phyloP scores from a whole-genome alignment of 2,113 vertebrate species.

The Trichomycterus rosablanca region DNA sequence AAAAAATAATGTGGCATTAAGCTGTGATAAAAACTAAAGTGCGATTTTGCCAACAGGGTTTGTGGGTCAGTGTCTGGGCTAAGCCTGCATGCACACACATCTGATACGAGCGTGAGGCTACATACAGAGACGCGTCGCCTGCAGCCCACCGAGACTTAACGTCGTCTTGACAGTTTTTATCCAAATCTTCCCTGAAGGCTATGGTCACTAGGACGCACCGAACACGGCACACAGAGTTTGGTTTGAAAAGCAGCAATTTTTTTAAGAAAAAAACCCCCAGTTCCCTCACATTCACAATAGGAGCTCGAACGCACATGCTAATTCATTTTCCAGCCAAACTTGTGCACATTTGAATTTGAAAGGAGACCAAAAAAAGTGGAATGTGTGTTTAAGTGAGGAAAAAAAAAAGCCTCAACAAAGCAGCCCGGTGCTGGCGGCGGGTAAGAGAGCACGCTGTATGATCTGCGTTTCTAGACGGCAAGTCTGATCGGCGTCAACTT shows the following conservation, averaged over 20 bases:
- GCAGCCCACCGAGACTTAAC: slow-evolving; percentile 67
- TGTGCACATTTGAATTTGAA: slow-evolving; percentile 49
- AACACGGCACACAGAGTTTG: slow-evolving; percentile 52
- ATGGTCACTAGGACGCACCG: slow-evolving; percentile 71
- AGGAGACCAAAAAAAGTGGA: slow-evolving; percentile 38
- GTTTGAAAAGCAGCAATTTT: slow-evolving; percentile 20
- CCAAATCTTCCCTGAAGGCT: slow-evolving; percentile 71
- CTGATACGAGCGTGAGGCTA: slow-evolving; percentile 35
- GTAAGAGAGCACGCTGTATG: slow-evolving; percentile 27
- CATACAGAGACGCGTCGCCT: slow-evolving; percentile 58
- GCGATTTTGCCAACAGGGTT: no score
- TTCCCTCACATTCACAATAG: slow-evolving; percentile 40
- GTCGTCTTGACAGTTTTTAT: slow-evolving; percentile 72
- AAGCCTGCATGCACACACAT: background rate
- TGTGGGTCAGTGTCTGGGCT: slow-evolving; percentile 15
- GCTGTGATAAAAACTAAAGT: no score
- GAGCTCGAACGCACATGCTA: slow-evolving; percentile 47
- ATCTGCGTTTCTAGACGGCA: slow-evolving; percentile 23
- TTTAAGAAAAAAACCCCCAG: slow-evolving; percentile 30
- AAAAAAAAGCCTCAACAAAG: slow-evolving; percentile 20
- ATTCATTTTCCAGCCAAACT: slow-evolving; percentile 44
- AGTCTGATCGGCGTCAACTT: background rate
- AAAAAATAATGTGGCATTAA: no score
- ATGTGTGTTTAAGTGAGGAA: slow-evolving; percentile 25
- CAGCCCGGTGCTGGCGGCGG: slow-evolving; percentile 3